Evolutionary conservation across 2,888 invertebrate genomes (phyloP), one percentile per base, ranked within the genome.

Genomic region (Ethmia dodecea): DNA sequence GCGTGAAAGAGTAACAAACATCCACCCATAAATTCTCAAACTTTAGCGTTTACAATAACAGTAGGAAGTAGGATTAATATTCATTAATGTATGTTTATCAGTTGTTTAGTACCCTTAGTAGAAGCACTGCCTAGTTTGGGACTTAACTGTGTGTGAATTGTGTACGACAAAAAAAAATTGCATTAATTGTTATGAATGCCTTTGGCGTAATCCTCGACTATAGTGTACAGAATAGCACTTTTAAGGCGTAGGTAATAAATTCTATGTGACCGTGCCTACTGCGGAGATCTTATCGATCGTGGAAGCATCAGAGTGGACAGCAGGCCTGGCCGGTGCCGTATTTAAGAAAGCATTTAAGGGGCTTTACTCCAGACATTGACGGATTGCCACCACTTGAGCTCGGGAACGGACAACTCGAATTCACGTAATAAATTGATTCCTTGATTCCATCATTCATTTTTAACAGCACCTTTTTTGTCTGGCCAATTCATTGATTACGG

Each of bases 331-430:
- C 10, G 26, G 42, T 47, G 52, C 49, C 69, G 68, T 66, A 71
- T 74, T 74, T 74, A 72, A 76, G 74, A 74, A 72, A 69, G 66
- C 67, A 67, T 76, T 73, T 71, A 68, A 68, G 71, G 65, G 75
- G 74, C 70, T 79, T 78, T 71, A 71, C 59, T 59, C 51, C 36
- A 57, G 80, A 81, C 80, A 76, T 61, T 79, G 81, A 81, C 69
- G 66, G 67, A 80, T 80, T 63, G 64, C 63, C 60, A 57, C 56
- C 60, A 59, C 66, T 67, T 60, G 55, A 51, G 62, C 55, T 52
- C 35, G 47, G 57, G 55, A 51, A 55, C 60, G 28, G 31, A 16
- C 28, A 30, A 22, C 27, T 25, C 20, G 31, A 37, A 37, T 37
- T 34, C 31, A 33, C 40, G 36, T 43, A 37, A 49, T 49, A 49